These are phyloP conservation scores for Hermodice carunculata DNA, from an alignment of 2,888 invertebrate species.

Conservation along the genomic window DNA sequence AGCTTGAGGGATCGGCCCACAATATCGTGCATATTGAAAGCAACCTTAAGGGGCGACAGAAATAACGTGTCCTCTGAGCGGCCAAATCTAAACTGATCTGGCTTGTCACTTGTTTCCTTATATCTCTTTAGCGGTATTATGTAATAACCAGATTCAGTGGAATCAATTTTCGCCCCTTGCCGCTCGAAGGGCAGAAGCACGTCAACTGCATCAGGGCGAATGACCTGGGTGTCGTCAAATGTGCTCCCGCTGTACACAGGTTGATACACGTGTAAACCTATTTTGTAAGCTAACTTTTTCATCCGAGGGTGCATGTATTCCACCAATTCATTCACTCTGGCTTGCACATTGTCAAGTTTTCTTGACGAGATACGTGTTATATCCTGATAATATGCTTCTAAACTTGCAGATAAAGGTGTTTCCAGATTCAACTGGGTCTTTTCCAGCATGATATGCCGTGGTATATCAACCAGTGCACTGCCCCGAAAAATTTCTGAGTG, in stretches of 20 bases:
- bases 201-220: slow-evolving; percentile 25
- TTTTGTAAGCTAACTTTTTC: slow-evolving; percentile 18
- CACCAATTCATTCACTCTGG: slow-evolving; percentile 4
- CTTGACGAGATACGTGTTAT: slow-evolving; percentile 20
- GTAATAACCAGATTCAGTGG: slow-evolving; percentile 26
- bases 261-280: slow-evolving; percentile 25
- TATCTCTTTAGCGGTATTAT: slow-evolving; percentile 19
- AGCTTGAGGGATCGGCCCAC: slow-evolving; percentile 41
- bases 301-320: slow-evolving; percentile 22
- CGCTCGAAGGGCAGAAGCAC: slow-evolving; percentile 31
- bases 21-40: slow-evolving; percentile 44
- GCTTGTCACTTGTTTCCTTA: slow-evolving; percentile 1
- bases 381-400: slow-evolving; percentile 31
- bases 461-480: slow-evolving; percentile 18
- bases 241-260: slow-evolving; percentile 29
- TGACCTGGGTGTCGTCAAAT: slow-evolving; percentile 28
- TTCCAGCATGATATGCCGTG: slow-evolving; percentile 9
- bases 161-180: background rate
- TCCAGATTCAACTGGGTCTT: slow-evolving; percentile 2
- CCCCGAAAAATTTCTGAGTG: slow-evolving; percentile 12
- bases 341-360: slow-evolving; percentile 3
- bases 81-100: slow-evolving; percentile 24
- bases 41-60: slow-evolving; percentile 50
- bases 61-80: slow-evolving; percentile 49
- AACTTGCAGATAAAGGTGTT: slow-evolving; percentile 1